Evolutionary conservation across 2,797 vertebrate genomes (phyloP), one percentile per base, ranked within the genome.

Genomic region (Etheostoma nigrum): DNA sequence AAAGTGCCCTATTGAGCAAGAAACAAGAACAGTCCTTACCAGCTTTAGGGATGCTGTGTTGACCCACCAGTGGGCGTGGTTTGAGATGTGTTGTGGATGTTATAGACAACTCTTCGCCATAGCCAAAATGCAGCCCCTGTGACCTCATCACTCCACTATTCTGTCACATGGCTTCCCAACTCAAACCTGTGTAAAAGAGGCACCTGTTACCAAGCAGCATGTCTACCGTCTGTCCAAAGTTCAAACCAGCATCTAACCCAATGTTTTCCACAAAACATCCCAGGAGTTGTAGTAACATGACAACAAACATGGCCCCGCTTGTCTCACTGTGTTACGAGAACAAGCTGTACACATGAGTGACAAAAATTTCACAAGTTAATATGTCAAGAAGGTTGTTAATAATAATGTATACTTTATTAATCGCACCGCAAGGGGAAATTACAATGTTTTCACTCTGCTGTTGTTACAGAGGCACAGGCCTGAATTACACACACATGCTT

Each of bases 191-290:
- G 33, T 51, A 51, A 53, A 49, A 36, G 11, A 25, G n/a, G 36
- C 12, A 30, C 54, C 54, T 33, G 54, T 33, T 30, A 70, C 60
- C 33, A 6, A 33, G 33, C 36, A 40, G 36, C 36, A 40, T 40
- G 36, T 40, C 3, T 42, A 16, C 45, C 25, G 64, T 54, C 18
- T 48, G 55, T 51, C 52, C 27, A 5, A 8, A 10, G 47, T 30
- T 51, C 18, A 74, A 74, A 65, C 48, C 13, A 48, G 49, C 27
- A 42, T 74, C 49, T 57, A 45, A 62, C 11, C 18, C 21, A 55
- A 18, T 23, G 21, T 76, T 68, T 40, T 67, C 23, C 30, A 49
- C 40, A 30, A n/a, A 44, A 13, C 42, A 19, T 21, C 10, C 25
- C 47, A 55, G 27, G 27, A 25, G n/a, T 59, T 44, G 21, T 25